Evolutionary conservation across 2,797 vertebrate genomes (phyloP).

Genomic region (Tragopan temminckii): DNA sequence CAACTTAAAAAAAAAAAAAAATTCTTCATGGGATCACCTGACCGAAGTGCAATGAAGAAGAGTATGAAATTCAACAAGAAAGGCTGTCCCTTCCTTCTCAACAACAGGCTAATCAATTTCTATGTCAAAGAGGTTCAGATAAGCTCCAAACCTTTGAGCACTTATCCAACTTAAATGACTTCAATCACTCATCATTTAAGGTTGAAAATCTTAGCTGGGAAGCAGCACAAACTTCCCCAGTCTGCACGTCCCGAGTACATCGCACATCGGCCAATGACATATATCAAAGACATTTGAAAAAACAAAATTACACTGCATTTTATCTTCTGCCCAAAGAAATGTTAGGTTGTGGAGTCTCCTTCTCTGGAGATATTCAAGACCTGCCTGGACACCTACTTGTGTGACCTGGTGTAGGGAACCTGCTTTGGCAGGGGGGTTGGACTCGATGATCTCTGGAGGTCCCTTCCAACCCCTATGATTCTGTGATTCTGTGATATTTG

Average conservation of each 20-base stretch:
- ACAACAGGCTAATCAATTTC: background rate
- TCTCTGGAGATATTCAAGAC: no score
- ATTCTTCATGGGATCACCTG: background rate
- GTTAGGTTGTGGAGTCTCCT: no score
- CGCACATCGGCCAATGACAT: background rate
- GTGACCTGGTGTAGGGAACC: no score
- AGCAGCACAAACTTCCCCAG: background rate
- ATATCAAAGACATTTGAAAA: background rate
- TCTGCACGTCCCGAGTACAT: background rate
- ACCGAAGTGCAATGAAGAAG: background rate
- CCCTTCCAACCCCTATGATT: no score
- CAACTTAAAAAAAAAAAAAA: background rate
- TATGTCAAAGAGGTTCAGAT: background rate
- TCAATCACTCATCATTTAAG: background rate
- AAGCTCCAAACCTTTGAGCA: background rate
- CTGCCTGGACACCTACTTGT: no score
- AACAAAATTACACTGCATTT: background rate
- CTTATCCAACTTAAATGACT: constrained; percentile 23
- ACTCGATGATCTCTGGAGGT: no score
- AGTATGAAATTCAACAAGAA: background rate
- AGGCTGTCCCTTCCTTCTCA: background rate
- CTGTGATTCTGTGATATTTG: no score
- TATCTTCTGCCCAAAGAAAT: background rate
- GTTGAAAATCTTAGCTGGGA: constrained; percentile 7
- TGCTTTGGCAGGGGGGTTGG: no score